Base-by-base conservation (phyloP, 2,113 vertebrate genomes). In the Nothocercus julius region DNA sequence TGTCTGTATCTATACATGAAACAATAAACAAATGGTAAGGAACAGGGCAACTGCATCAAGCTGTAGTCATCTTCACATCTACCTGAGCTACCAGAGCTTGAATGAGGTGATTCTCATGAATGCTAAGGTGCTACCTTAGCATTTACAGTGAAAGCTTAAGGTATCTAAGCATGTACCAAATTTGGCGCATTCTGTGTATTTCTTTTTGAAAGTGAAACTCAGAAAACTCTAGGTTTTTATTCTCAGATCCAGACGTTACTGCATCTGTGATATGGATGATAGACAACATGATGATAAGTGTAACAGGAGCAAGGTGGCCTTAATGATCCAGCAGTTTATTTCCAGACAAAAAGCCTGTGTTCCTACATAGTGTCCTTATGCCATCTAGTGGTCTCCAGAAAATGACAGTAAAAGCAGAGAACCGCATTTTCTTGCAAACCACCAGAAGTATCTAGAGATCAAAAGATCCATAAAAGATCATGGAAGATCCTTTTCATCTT, bases 321-420 rank as follows among this genome's bases (percentile, higher is more conserved):
- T 9, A 3, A 40, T 3, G 28, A 73, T 11, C 15, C 9, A 22
- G 5, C 17, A 56, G 54, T 2, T 2, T 2, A 2, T 12, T 19
- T 25, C 28, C 5, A 13, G 5, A 9, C 15, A 1, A 5, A 54
- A 6, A 4, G 14, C 7, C 5, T 20, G 11, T 22, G 19, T 8
- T 79, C 20, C 66, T 91, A 21, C 21, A 8, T 3, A 59, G 91
- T 73, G 8, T 32, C 73, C 68, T 40, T 80, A 0, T 49, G 97
- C 97, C 98, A 97, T 73, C 98, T 98, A 96, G 97, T 79, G 98
- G 94, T n/a, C 5, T 1, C 5, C 7, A 51, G 25, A 8, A 16
- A 40, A 53, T 1, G 3, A 8, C 17, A 13, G 12, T 7, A 42
- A 62, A 73, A 2, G 3, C 8, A n/a, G 5, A 2, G 4, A 22